Evolutionary conservation across 2,888 invertebrate genomes (phyloP).

Genomic region (Drosophila macrospina): DNA sequence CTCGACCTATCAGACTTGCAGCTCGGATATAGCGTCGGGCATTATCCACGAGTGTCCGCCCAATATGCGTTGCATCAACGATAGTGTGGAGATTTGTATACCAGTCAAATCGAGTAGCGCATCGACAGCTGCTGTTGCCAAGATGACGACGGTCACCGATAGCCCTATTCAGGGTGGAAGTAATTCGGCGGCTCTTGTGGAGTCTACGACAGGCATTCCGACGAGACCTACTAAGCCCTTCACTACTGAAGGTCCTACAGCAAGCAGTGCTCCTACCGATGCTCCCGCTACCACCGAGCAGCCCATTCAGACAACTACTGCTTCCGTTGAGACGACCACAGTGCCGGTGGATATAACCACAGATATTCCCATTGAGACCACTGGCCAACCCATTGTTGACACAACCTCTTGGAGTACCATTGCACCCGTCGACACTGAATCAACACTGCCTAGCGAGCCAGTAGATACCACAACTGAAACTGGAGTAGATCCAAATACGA

Average conservation of each 20-base stretch:
- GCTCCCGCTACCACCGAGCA: conserved; percentile 4
- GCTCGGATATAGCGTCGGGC: conserved; percentile 62
- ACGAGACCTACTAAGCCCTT: conserved; percentile 21
- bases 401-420: conserved; percentile 21
- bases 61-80: conserved; percentile 80
- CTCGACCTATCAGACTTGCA: conserved; percentile 74
- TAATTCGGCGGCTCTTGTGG: conserved; percentile 32
- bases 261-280: conserved; percentile 1
- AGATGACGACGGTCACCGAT: conserved; percentile 67
- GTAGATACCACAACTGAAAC: conserved; percentile 37
- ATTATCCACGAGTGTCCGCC: conserved; percentile 62
- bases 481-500: conserved; percentile 2
- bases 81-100: conserved; percentile 80
- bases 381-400: conserved; percentile 18
- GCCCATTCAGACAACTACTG: conserved; percentile 34
- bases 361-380: conserved; percentile 24
- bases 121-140: conserved; percentile 50
- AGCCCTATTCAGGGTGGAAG: conserved; percentile 36
- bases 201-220: conserved; percentile 25
- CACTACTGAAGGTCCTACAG: conserved; percentile 14
- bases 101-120: conserved; percentile 61
- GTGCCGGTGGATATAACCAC: conserved; percentile 16
- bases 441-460: conserved; percentile 30
- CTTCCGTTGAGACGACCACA: conserved; percentile 29
- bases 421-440: conserved; percentile 20